phyloP scores from a whole-genome alignment of 2,797 vertebrate species.

The Loriculus beryllinus region DNA sequence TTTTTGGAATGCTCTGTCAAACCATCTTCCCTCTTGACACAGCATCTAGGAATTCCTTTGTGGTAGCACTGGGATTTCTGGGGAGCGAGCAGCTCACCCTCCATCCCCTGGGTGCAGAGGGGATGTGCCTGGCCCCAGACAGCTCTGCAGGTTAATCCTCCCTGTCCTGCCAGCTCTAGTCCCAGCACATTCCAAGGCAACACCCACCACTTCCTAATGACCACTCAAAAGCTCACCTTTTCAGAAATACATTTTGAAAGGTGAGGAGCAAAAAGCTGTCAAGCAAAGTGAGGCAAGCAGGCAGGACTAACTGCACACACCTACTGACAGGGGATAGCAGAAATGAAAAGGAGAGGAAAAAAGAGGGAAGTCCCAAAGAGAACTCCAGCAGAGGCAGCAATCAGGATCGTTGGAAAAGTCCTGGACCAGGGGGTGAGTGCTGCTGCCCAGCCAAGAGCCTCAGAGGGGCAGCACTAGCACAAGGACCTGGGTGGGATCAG shows the following conservation, averaged over 20 bases:
- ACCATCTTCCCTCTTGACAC: not conserved
- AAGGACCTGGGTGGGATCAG: too few species aligned
- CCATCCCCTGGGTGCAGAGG: fast-evolving
- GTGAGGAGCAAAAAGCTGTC: not conserved
- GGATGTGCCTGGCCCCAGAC: fast-evolving
- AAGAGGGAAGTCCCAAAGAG: not conserved
- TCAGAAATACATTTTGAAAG: not conserved
- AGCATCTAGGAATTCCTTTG: fast-evolving
- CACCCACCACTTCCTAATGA: fast-evolving
- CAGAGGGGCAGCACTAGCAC: fast-evolving
- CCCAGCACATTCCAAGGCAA: not conserved
- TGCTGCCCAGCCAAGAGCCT: not conserved
- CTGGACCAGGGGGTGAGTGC: fast-evolving
- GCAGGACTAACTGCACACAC: not conserved
- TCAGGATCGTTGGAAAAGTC: not conserved
- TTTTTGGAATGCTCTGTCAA: not conserved
- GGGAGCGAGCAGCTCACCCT: fast-evolving
- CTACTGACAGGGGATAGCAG: fast-evolving
- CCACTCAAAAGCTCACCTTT: not conserved
- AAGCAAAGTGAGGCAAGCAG: not conserved
- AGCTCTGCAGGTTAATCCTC: not conserved
- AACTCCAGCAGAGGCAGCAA: not conserved
- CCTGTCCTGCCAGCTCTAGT: not conserved
- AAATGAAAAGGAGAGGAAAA: fast-evolving
- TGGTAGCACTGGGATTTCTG: fast-evolving